Base-by-base conservation (phyloP, 2,888 invertebrate species). In the Cryptocheilus praepositus region DNA sequence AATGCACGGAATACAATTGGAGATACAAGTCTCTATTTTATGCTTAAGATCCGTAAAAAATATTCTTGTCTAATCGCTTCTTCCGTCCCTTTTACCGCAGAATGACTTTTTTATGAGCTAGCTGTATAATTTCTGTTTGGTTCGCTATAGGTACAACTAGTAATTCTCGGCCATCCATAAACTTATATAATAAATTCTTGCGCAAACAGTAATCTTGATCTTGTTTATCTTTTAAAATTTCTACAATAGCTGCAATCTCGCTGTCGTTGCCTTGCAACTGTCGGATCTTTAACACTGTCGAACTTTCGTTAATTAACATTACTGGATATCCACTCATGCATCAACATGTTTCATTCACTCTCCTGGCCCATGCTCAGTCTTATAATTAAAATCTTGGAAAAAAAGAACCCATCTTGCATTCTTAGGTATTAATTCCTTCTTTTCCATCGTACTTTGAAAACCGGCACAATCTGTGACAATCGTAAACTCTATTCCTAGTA, bases 391-490 rank as follows among this genome's bases (percentile, higher is more conserved):
- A 21, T 45, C 54, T 44, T 53, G 13, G 2, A 60, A 15, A 1
- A 8, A 15, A 11, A 60, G 22, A 1, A 43, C 43, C 52, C 51
- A 49, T 18, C 59, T 36, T 0, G 57, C 57, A 8, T 51, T 21
- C 13, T 16, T 28, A 3, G n/a, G 4, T 2, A 21, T 18, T 0
- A 52, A 11, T 13, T 60, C 36, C 5, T 36, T 52, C 19, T 60
- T 60, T 2, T 0, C 16, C 19, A 60, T 13, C 7, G 60, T 60
- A 8, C 36, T 3, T 11, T 16, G 8, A 3, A 52, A 25, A 0
- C 36, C 52, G 2, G 3, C 15, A 25, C 54, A 54, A 16, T 60
- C 61, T n/a, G 61, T 61, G 3, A 61, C 16, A 16, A 61, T n/a
- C 25, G 22, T 44, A n/a, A 54, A 61, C n/a, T 4, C 21, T 16